Conservation (phyloP, 2,888 invertebrate genomes). For the Therioaphis trifolii region DNA sequence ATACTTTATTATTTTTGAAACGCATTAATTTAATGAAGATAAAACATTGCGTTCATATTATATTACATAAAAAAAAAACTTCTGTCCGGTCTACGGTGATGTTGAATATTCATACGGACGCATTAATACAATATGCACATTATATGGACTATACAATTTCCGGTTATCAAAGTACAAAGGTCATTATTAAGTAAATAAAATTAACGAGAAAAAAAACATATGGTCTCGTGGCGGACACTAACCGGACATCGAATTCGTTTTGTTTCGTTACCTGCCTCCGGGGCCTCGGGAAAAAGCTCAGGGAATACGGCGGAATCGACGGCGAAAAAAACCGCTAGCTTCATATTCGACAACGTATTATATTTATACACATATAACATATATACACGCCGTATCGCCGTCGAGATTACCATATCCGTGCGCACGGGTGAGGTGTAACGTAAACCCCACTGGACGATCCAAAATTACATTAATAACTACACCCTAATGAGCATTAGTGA, state of each 20-base stretch:
- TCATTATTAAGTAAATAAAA: conserved; percentile 46
- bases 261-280: conserved; percentile 29
- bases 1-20: no score
- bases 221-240: conserved; percentile 10
- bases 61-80: conserved; percentile 19
- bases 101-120: conserved; percentile 13
- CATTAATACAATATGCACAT: background rate
- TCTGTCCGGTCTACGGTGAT: background rate
- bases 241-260: conserved; percentile 40
- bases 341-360: conserved; percentile 25
- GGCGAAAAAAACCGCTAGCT: conserved; percentile 19
- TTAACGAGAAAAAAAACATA: conserved; percentile 29
- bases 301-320: conserved; percentile 22
- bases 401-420: conserved; percentile 21
- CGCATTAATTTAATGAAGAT: no score
- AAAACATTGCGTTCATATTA: no score
- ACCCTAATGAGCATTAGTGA: conserved; percentile 44
- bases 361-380: background rate
- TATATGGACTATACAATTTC: background rate
- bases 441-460: conserved; percentile 32
- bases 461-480: conserved; percentile 58
- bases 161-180: conserved; percentile 37
- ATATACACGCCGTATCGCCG: background rate
- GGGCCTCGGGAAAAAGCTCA: conserved; percentile 15
- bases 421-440: background rate